Evolutionary conservation across 1,140 invertebrate species (phyloP).

Genomic region (Heterodera schachtii): DNA sequence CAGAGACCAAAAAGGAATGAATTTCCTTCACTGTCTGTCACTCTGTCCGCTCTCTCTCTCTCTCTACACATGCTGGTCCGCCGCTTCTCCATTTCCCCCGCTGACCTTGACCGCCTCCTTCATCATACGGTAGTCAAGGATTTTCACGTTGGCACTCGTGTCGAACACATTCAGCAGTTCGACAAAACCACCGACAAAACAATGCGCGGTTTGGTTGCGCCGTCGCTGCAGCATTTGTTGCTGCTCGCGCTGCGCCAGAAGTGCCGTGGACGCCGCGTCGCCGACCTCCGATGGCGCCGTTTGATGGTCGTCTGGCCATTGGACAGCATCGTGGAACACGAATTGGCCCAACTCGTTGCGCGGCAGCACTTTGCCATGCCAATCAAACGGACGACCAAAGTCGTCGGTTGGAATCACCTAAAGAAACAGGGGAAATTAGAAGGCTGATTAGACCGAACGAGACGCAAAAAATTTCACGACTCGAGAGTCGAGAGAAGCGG

Average conservation of each 20-base stretch:
- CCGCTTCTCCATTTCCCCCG: not conserved
- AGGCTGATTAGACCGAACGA: too few species aligned
- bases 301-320: slow-evolving; percentile 6
- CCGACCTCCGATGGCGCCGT: not conserved
- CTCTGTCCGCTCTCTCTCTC: too few species aligned
- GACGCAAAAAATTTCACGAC: too few species aligned
- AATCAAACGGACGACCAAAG: slow-evolving; percentile 47
- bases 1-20: too few species aligned
- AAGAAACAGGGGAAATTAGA: slow-evolving; percentile 1
- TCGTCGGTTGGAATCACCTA: slow-evolving; percentile 40
- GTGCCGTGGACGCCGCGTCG: not conserved
- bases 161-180: slow-evolving; percentile 61
- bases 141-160: slow-evolving; percentile 61
- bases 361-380: slow-evolving; percentile 45
- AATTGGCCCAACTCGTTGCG: slow-evolving; percentile 46
- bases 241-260: slow-evolving; percentile 11
- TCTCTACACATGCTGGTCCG: too few species aligned
- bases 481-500: too few species aligned
- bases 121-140: slow-evolving; percentile 64
- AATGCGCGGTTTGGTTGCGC: slow-evolving; percentile 44
- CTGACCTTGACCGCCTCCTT: slow-evolving; percentile 59
- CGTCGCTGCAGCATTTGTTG: slow-evolving; percentile 22
- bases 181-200: slow-evolving; percentile 55
- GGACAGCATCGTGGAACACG: slow-evolving; percentile 35
- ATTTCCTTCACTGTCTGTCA: too few species aligned